Percentiles rank a stretch among this genome's conserved stretches.
phyloP scores from a whole-genome alignment of 2,888 invertebrate species.

The Protonemura montana region DNA sequence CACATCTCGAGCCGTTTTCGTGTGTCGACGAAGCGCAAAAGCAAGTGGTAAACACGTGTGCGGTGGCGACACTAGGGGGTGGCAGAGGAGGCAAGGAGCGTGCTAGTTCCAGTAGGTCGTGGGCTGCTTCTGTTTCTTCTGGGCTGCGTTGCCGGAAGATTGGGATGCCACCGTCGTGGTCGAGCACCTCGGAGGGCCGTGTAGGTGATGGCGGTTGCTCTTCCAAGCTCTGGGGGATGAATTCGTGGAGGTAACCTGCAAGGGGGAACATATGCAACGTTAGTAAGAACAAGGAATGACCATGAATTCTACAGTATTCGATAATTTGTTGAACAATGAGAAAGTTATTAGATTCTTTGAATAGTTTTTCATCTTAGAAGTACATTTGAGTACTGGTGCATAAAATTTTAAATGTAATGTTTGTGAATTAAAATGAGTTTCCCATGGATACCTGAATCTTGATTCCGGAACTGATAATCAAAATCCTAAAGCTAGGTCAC shows the following conservation, averaged over 20 bases:
- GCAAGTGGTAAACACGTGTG: constrained; percentile 56
- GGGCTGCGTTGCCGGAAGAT: constrained; percentile 64
- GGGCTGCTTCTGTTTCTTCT: constrained; percentile 89
- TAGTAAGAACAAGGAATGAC: not conserved
- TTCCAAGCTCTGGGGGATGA: constrained; percentile 51
- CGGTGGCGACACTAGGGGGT: constrained; percentile 60
- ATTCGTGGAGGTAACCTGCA: constrained; percentile 53
- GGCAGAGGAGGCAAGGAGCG: constrained; percentile 78
- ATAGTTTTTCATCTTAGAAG: too few species aligned
- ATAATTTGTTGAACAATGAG: too few species aligned
- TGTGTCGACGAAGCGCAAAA: constrained; percentile 59
- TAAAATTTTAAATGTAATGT: too few species aligned
- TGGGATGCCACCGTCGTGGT: constrained; percentile 58
- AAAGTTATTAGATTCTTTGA: too few species aligned
- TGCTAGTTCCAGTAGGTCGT: constrained; percentile 62
- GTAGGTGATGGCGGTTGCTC: constrained; percentile 42
- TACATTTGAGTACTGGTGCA: too few species aligned
- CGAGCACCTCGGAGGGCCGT: constrained; percentile 49
- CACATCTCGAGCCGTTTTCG: constrained; percentile 56
- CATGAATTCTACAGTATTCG: too few species aligned
- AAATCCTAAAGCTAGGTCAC: too few species aligned
- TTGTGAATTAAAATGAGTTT: not conserved
- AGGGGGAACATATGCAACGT: constrained; percentile 28
- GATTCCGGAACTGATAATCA: too few species aligned
- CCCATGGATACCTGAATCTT: not conserved